phyloP scores from a whole-genome alignment of 2,888 invertebrate genomes.

The Buathra laborator region DNA sequence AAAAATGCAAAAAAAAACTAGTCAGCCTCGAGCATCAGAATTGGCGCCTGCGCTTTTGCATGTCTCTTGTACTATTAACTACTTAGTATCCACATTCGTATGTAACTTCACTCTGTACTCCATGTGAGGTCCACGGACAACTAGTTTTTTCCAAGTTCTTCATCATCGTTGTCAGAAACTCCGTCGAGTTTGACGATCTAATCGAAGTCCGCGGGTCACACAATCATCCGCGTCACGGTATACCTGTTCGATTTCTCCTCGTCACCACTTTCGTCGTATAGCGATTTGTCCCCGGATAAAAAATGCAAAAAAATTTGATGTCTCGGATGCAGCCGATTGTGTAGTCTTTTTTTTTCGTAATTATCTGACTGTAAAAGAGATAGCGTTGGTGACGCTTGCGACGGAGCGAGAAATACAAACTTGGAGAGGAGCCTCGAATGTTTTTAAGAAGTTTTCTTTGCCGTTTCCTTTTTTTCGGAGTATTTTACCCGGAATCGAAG shows the following conservation, averaged over 20 bases:
- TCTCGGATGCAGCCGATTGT: background rate
- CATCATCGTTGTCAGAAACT: background rate
- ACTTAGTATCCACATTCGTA: background rate
- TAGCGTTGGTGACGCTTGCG: too few species aligned
- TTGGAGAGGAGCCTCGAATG: too few species aligned
- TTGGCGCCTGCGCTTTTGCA: background rate
- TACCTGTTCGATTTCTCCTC: constrained; percentile 19
- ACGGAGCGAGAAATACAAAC: too few species aligned
- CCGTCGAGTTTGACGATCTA: constrained; percentile 50
- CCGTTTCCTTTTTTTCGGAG: too few species aligned
- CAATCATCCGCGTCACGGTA: constrained; percentile 22
- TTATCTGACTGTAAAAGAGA: too few species aligned
- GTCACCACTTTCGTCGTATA: constrained; percentile 15
- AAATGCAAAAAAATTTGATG: constrained; percentile 4
- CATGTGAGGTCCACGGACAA: constrained; percentile 5
- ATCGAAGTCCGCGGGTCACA: constrained; percentile 65
- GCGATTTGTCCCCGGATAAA: background rate
- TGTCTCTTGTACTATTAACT: constrained; percentile 4
- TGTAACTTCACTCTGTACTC: background rate
- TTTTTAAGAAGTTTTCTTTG: too few species aligned
- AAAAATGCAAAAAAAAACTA: background rate
- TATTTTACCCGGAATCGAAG: too few species aligned
- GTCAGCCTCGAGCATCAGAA: constrained; percentile 11
- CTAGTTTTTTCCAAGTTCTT: too few species aligned
- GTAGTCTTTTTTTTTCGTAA: too few species aligned